Conservation (phyloP, 1,140 invertebrate species). For the Solenopsis invicta region DNA sequence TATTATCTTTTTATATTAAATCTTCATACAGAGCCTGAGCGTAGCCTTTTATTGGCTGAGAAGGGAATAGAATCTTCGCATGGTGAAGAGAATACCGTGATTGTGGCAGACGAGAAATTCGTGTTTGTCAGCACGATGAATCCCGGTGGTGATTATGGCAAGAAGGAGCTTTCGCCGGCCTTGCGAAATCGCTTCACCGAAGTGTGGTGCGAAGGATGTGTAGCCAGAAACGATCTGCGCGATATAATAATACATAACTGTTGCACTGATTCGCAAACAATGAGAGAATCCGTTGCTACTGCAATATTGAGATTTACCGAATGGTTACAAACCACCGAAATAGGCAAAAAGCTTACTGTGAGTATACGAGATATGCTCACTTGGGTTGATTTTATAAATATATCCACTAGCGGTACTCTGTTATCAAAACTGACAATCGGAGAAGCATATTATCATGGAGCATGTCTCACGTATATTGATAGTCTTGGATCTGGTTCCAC, state of each 20-base stretch:
- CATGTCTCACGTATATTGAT: constrained; percentile 96
- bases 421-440: constrained; percentile 85
- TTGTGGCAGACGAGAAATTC: constrained; percentile 93
- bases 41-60: constrained; percentile 96
- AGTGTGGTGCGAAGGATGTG: constrained; percentile 97
- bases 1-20: background rate
- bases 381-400: constrained; percentile 97
- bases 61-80: constrained; percentile 88
- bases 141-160: constrained; percentile 99
- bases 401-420: constrained; percentile 85
- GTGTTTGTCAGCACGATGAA: constrained; percentile 99
- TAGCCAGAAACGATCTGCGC: constrained; percentile 90
- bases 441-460: constrained; percentile 95
- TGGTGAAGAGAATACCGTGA: constrained; percentile 87
- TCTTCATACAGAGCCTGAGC: constrained; percentile 92
- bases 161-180: constrained; percentile 99
- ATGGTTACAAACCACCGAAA: constrained; percentile 92
- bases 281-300: constrained; percentile 89
- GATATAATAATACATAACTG: constrained; percentile 94
- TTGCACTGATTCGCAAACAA: constrained; percentile 84
- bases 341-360: constrained; percentile 93
- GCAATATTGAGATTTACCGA: constrained; percentile 93
- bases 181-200: constrained; percentile 99
- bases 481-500: constrained; percentile 93
- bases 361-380: constrained; percentile 97